Evolutionary conservation across 2,888 invertebrate species (phyloP), one percentile per base, ranked within the genome.

Genomic region (Agapostemon virescens): DNA sequence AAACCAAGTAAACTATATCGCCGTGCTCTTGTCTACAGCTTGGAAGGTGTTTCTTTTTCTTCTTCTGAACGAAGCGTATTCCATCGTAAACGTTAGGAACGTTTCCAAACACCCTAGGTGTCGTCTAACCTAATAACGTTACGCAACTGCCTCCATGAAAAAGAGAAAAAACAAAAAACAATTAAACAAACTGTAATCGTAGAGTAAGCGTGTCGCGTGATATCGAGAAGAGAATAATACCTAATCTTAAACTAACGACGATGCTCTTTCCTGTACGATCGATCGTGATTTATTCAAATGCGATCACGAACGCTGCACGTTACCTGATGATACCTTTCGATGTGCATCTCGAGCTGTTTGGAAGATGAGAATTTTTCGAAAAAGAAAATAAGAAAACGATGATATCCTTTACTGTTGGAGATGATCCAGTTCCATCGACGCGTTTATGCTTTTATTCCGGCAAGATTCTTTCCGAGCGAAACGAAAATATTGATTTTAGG

Each of bases 71-170:
- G 68, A 66, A 66, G 71, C 74, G 75, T 40, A 55, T 79, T 77
- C 64, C 74, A 15, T 75, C 74, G 58, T 55, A 40, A 64, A 69
- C 42, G 38, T 69, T 63, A 77, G 40, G 26, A 66, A 61, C 33
- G 58, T 74, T 64, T 36, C 55, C 69, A 82, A 83, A n/a, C 84
- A 61, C 68, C 45, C 11, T 73, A 78, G 74, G 64, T 49, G 55
- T 61, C 30, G 33, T 71, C 64, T 76, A 82, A 85, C 85, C 84
- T 63, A 5, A 82, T 85, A 76, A 84, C 84, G 88, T 87, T n/a
- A 86, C 87, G 88, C 90, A 90, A 91, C 91, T 91, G 90, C 91
- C 91, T 91, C 87, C 88, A 86, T 84, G 85, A 88, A 63, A 85
- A 52, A 75, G 11, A 20, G 15, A 45, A 79, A 38, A 38, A 38